phyloP scores from a whole-genome alignment of 2,797 vertebrate species.

The Phrynocephalus vlangalii region DNA sequence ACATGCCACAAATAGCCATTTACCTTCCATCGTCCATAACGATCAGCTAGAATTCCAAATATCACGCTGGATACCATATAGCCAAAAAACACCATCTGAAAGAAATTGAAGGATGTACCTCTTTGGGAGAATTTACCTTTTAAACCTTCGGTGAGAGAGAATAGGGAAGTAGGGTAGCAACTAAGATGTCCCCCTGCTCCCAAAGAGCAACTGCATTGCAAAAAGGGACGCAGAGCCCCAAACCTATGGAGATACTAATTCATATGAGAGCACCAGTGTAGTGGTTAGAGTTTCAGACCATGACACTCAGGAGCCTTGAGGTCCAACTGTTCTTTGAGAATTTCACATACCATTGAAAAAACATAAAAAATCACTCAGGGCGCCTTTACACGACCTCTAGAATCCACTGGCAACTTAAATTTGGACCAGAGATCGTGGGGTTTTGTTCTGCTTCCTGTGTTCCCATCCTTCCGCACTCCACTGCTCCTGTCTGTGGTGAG shows the following conservation, averaged over 20 bases:
- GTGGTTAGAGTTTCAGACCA: too few relatives aligned
- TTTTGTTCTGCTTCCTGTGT: too few relatives aligned
- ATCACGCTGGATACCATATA: slow-evolving; percentile 92
- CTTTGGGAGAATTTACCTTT: background rate
- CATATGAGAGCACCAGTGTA: background rate
- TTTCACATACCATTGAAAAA: too few relatives aligned
- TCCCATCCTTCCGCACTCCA: too few relatives aligned
- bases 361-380: too few relatives aligned
- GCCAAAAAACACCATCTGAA: slow-evolving; percentile 95
- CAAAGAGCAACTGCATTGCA: background rate
- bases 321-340: too few relatives aligned
- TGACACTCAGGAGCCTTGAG: too few relatives aligned
- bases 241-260: background rate
- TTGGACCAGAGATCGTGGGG: too few relatives aligned
- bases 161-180: background rate
- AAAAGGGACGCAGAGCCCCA: background rate
- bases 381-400: too few relatives aligned
- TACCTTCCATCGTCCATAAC: slow-evolving; percentile 94
- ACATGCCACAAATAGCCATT: slow-evolving; percentile 18
- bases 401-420: too few relatives aligned
- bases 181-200: background rate
- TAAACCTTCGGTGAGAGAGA: background rate
- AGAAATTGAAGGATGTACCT: slow-evolving; percentile 17
- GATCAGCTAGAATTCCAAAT: slow-evolving; percentile 88
- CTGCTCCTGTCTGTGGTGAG: too few relatives aligned